Evolutionary conservation across 2,113 vertebrate species (phyloP), one percentile per base, ranked within the genome.

Genomic region (Periophthalmus modestus): DNA sequence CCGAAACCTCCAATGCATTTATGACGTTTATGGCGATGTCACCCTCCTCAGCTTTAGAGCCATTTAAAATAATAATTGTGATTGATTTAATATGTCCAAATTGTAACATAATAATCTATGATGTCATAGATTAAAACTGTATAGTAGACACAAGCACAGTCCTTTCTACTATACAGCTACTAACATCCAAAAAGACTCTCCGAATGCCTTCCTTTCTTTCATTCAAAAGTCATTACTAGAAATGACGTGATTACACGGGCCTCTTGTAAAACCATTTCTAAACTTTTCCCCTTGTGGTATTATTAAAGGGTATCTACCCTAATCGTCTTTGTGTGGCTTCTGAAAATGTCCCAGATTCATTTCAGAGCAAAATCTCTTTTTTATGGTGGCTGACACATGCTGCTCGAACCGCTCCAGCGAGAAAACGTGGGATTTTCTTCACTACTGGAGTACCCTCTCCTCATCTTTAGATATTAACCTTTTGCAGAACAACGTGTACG

Each of bases 241-340:
- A 54, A 36, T 36, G 43, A 47, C 50, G 68, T 63, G 23, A 54
- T 28, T 18, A 16, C 48, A n/a, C n/a, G n/a, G n/a, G 15, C 55
- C 39, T 74, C 48, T 66, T 28, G 54, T 48, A 69, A 62, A 74
- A 19, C 15, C 74, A 39, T 50, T 50, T 80, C 74, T 72, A 66
- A 80, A 77, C 48, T 59, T 34, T 43, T 55, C 15, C n/a, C n/a
- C n/a, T 18, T 62, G 36, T 43, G 46, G 9, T 34, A 74, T 74
- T 70, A 77, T 85, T 72, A 47, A 58, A 72, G 54, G 16, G 6
- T 46, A 72, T 62, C 43, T 62, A 13, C 34, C 24, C 23, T 46
- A n/a, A 9, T 4, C 39, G 43, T 47, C 21, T n/a, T 11, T 62
- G 66, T 63, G 65, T 43, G 58, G 39, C 39, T 39, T 69, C 47